These are phyloP conservation scores for Spermophilus dauricus DNA, from an alignment of 2,113 vertebrate genomes.

Conservation along the genomic window DNA sequence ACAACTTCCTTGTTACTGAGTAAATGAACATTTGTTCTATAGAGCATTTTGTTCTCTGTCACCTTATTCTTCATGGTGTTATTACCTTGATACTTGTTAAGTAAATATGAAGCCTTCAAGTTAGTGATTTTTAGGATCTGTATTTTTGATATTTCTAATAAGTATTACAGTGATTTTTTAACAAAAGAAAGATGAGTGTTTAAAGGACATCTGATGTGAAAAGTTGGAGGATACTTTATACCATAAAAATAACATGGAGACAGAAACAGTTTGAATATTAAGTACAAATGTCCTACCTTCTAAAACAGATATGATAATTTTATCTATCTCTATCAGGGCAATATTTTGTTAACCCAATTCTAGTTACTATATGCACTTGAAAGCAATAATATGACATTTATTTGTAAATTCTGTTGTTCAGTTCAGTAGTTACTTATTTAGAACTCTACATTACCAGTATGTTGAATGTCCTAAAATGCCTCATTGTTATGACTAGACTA, in stretches of 20 bases:
- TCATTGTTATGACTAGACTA: background rate
- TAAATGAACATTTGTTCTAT: conserved; percentile 48
- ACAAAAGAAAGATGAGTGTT: conserved; percentile 6
- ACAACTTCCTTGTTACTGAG: background rate
- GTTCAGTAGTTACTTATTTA: conserved; percentile 23
- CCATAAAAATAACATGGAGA: background rate
- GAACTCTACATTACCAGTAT: background rate
- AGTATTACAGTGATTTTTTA: background rate
- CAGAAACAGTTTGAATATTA: conserved; percentile 37
- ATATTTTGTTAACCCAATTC: conserved; percentile 32
- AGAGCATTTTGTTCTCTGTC: background rate
- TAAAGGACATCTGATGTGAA: conserved; percentile 4
- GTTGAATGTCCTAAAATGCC: background rate
- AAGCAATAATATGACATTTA: background rate
- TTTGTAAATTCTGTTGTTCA: background rate
- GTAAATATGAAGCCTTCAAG: conserved; percentile 23
- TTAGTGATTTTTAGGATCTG: conserved; percentile 45
- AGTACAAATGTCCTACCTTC: conserved; percentile 31
- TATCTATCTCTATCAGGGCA: background rate
- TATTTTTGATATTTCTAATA: conserved; percentile 25
- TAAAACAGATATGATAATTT: conserved; percentile 12
- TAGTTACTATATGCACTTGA: conserved; percentile 10
- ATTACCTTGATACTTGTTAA: conserved; percentile 20
- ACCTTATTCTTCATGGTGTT: background rate
- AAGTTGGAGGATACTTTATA: background rate